Evolutionary conservation across 53 echinoderm and acorn worm genomes (phyloP).

Genomic region (Holothuria leucospilota): DNA sequence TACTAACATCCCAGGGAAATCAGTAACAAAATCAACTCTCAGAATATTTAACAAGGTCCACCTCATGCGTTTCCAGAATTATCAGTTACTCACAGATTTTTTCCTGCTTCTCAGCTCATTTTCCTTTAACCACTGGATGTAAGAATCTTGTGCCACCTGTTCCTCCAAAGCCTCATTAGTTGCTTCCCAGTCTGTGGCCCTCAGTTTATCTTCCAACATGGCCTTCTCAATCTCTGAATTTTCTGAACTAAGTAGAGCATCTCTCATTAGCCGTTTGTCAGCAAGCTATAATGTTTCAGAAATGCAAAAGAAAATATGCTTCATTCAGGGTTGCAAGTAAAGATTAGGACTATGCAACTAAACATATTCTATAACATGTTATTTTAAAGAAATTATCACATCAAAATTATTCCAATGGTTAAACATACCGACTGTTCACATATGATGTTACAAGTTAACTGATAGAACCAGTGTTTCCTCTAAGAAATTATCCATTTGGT

Average conservation of each 20-base stretch:
- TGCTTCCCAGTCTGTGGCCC: conserved; percentile 98
- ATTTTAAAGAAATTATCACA: not conserved
- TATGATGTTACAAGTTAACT: too few species aligned
- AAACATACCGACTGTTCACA: too few species aligned
- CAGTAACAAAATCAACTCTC: too few species aligned
- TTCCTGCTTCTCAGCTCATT: conserved; percentile 93
- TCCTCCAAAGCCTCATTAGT: conserved; percentile 95
- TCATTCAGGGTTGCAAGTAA: not conserved
- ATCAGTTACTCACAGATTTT: conserved; percentile 70
- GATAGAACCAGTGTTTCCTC: too few species aligned
- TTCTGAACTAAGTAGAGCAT: conserved; percentile 84
- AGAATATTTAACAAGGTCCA: too few species aligned
- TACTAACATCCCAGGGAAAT: too few species aligned
- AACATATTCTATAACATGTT: not conserved
- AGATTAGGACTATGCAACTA: not conserved
- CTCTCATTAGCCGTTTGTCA: conserved; percentile 82
- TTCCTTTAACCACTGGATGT: conserved; percentile 94
- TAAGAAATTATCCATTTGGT: too few species aligned
- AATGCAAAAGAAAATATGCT: not conserved
- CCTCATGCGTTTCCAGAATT: too few species aligned
- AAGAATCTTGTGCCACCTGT: conserved; percentile 93
- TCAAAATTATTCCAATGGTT: too few species aligned
- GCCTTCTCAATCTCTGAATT: conserved; percentile 84
- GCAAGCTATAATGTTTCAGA: conserved; percentile 68
- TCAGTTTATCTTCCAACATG: conserved; percentile 95